Conservation (phyloP, 1,140 invertebrate species). For the Pseudomyrmex dendroicus region DNA sequence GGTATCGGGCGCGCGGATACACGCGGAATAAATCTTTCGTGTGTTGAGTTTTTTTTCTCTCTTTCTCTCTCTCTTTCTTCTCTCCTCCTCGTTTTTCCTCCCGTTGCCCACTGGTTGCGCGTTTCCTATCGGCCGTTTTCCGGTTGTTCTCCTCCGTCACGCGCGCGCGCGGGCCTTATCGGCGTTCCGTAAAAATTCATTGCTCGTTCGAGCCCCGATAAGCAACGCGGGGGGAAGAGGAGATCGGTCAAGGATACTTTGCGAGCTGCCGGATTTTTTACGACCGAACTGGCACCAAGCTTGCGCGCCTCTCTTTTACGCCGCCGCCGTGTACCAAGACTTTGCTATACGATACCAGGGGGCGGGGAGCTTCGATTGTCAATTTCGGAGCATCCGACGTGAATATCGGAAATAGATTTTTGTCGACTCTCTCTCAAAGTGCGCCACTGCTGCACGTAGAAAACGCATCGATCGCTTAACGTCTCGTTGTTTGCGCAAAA, state of each 20-base stretch:
- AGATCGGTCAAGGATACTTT: slow-evolving; percentile 37
- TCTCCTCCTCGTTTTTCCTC: too few relatives aligned
- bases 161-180: slow-evolving; percentile 44
- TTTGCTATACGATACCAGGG: slow-evolving; percentile 10
- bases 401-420: slow-evolving; percentile 54
- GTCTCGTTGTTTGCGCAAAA: slow-evolving; percentile 3
- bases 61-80: not conserved
- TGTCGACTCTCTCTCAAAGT: slow-evolving; percentile 10
- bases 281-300: not conserved
- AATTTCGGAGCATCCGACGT: slow-evolving; percentile 26
- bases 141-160: slow-evolving; percentile 11
- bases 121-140: slow-evolving; percentile 50
- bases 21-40: slow-evolving; percentile 50
- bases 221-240: slow-evolving; percentile 6
- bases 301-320: not conserved
- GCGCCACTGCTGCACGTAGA: not conserved
- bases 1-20: slow-evolving; percentile 45
- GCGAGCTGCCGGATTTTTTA: slow-evolving; percentile 24
- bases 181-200: slow-evolving; percentile 58
- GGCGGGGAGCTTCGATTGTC: slow-evolving; percentile 3
- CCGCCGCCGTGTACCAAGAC: not conserved
- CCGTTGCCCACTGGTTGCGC: slow-evolving; percentile 33
- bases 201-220: slow-evolving; percentile 41
- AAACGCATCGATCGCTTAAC: slow-evolving; percentile 6
- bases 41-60: not conserved